A percentile compares a stretch with the other conserved stretches of the same genome.
phyloP scores from a whole-genome alignment of 2,113 vertebrate species.

The Chloropsis hardwickii region DNA sequence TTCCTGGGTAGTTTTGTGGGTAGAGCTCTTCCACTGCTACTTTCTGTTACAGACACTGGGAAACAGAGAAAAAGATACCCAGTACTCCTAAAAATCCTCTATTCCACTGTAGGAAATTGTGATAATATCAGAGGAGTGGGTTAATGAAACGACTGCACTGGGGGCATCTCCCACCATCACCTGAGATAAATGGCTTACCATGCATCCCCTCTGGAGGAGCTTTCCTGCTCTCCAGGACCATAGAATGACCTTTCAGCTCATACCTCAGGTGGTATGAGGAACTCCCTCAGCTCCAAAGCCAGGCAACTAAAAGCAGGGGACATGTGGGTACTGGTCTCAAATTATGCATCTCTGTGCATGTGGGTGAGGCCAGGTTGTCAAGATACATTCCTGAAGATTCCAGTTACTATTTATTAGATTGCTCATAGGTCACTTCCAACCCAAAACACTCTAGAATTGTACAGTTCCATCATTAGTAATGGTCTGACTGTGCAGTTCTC shows the following conservation, averaged over 20 bases:
- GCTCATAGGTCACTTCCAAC: background rate
- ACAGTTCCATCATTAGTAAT: background rate
- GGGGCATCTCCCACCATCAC: background rate
- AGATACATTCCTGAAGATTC: background rate
- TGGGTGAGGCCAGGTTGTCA: background rate
- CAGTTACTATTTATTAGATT: background rate
- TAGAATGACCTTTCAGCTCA: background rate
- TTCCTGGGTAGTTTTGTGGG: background rate
- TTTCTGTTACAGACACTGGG: background rate
- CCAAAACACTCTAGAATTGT: background rate
- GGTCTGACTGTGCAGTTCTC: background rate
- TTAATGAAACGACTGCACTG: background rate
- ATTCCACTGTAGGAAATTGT: background rate
- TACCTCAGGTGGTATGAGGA: accelerated
- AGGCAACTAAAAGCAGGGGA: background rate
- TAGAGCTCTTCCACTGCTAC: background rate
- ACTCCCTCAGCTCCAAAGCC: background rate
- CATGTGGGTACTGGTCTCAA: background rate
- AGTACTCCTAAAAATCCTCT: background rate
- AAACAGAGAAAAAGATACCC: background rate
- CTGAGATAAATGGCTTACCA: background rate
- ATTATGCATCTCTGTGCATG: background rate
- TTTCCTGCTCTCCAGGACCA: background rate
- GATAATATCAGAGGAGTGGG: background rate
- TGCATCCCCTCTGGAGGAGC: background rate